Evolutionary conservation across 2,113 vertebrate genomes (phyloP).

Genomic region (Ophiodon elongatus): DNA sequence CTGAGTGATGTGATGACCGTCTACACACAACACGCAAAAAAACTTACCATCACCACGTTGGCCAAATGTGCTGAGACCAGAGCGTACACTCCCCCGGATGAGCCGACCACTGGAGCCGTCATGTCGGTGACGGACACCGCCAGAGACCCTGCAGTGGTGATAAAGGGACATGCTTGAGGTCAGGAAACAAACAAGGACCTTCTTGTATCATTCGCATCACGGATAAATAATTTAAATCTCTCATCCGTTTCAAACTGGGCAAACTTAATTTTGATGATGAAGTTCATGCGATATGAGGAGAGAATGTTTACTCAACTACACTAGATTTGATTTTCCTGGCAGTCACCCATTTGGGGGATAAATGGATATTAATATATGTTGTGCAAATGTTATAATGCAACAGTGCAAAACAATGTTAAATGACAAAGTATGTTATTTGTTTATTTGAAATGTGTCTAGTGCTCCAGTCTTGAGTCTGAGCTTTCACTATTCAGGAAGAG

Average conservation of each 20-base stretch:
- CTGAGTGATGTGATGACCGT: constrained; percentile 55
- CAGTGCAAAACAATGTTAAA: constrained; percentile 4
- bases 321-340: background rate
- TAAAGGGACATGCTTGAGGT: background rate
- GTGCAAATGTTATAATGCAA: background rate
- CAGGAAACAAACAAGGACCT: background rate
- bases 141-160: constrained; percentile 88
- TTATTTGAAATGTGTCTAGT: background rate
- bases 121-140: constrained; percentile 96
- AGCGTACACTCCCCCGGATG: constrained; percentile 96
- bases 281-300: background rate
- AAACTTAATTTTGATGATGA: background rate
- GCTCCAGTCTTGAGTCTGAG: background rate
- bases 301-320: background rate
- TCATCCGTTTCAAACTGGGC: background rate
- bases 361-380: background rate
- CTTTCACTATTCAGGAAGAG: constrained; percentile 6
- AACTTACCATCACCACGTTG: constrained; percentile 97
- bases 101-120: constrained; percentile 95
- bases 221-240: background rate
- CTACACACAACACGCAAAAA: constrained; percentile 18
- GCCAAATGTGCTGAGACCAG: constrained; percentile 97
- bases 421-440: background rate
- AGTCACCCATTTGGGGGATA: background rate
- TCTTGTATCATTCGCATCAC: background rate